A percentile compares a stretch with the other conserved stretches of the same genome.
Evolutionary conservation across 2,888 invertebrate species (phyloP).

Genomic region (Ptychoptera contaminata): DNA sequence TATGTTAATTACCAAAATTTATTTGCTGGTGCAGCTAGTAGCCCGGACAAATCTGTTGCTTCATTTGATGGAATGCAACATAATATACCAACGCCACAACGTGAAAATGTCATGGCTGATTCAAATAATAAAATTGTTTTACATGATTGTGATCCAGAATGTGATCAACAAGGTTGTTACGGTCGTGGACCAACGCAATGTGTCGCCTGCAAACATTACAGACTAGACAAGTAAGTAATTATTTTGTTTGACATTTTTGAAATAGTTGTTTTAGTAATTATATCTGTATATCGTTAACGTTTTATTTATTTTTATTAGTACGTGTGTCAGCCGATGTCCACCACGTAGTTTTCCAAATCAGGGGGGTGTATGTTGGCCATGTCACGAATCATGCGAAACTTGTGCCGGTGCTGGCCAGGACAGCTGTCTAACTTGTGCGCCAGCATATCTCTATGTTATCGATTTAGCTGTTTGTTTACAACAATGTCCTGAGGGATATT

Average conservation of each 20-base stretch:
- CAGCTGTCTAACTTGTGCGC: slow-evolving; percentile 71
- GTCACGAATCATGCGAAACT: slow-evolving; percentile 78
- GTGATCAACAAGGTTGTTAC: slow-evolving; percentile 73
- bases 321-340: slow-evolving; percentile 72
- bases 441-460: slow-evolving; percentile 65
- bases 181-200: slow-evolving; percentile 74
- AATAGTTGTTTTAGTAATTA: background rate
- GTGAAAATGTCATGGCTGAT: slow-evolving; percentile 43
- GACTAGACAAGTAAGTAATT: slow-evolving; percentile 55
- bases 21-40: slow-evolving; percentile 62
- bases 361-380: slow-evolving; percentile 68
- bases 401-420: slow-evolving; percentile 79
- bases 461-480: slow-evolving; percentile 77
- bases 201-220: slow-evolving; percentile 64
- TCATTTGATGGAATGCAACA: slow-evolving; percentile 47
- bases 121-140: slow-evolving; percentile 44
- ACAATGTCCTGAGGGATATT: slow-evolving; percentile 80
- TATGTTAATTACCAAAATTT: slow-evolving; percentile 66
- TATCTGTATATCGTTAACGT: no score
- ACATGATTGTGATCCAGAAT: slow-evolving; percentile 69
- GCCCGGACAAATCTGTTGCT: slow-evolving; percentile 59
- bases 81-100: slow-evolving; percentile 42
- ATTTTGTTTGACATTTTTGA: background rate
- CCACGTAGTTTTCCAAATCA: slow-evolving; percentile 70
- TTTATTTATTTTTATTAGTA: slow-evolving; percentile 32